These are phyloP conservation scores for Hirundo rustica DNA, from an alignment of 2,797 vertebrate genomes.

Conservation along the genomic window DNA sequence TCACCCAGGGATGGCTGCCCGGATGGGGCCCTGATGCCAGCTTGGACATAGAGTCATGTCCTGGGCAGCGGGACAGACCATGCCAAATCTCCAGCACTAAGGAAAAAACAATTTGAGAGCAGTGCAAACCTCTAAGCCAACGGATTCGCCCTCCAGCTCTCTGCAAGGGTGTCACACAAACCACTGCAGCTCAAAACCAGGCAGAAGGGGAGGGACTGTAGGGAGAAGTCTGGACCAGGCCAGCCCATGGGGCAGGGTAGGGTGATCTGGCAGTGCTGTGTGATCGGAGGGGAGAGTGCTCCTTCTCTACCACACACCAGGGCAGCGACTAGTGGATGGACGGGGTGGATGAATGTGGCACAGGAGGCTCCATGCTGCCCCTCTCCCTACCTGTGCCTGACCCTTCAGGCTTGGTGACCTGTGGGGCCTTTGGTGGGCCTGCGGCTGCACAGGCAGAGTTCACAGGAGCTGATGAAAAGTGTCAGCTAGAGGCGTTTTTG, in stretches of 20 bases:
- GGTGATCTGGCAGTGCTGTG: accelerated
- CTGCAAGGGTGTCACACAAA: background rate
- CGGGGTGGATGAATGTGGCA: accelerated
- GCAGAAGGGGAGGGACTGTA: background rate
- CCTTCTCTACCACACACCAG: accelerated
- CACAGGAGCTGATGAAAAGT: background rate
- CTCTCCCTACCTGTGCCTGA: background rate
- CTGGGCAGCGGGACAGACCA: background rate
- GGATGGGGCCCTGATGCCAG: background rate
- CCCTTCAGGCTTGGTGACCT: background rate
- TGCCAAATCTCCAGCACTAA: background rate
- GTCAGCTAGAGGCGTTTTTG: background rate
- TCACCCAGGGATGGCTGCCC: accelerated
- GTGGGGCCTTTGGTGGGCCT: background rate
- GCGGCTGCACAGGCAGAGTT: background rate
- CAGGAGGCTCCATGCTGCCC: accelerated
- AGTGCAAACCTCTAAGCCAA: background rate
- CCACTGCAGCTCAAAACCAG: background rate
- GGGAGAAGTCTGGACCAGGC: background rate
- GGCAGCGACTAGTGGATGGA: background rate
- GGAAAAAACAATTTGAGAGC: background rate
- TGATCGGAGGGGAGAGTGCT: accelerated
- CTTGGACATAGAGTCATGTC: background rate
- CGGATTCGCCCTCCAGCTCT: background rate
- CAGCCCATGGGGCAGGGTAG: accelerated